These are phyloP conservation scores for Oreochromis spilurus DNA, from an alignment of 2,113 vertebrate species.

Conservation along the genomic window DNA sequence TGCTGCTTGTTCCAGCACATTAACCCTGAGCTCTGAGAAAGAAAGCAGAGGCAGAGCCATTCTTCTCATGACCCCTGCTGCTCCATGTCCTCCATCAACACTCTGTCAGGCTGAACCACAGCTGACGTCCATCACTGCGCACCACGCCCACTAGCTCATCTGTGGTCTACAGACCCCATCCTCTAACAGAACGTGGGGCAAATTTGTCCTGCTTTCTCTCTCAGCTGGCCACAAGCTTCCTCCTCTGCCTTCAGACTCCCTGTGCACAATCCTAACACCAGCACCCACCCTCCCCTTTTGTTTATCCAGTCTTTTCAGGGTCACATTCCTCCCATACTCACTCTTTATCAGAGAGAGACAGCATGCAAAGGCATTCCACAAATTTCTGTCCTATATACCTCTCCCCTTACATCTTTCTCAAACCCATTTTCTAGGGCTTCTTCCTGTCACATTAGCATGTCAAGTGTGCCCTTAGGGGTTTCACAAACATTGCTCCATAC, in stretches of 20 bases:
- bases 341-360: conserved; percentile 59
- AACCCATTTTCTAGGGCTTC: background rate
- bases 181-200: conserved; percentile 4
- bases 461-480: background rate
- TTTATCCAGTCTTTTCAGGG: conserved; percentile 72
- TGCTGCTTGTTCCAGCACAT: conserved; percentile 24
- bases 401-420: background rate
- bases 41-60: background rate
- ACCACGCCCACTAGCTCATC: background rate
- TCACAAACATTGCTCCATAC: background rate
- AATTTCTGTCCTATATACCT: conserved; percentile 23
- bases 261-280: background rate
- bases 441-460: background rate
- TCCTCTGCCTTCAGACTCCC: background rate
- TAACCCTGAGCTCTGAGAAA: conserved; percentile 37
- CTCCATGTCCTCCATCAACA: background rate
- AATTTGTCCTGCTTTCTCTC: conserved; percentile 16
- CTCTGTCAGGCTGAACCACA: conserved; percentile 19
- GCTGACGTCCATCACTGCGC: conserved; percentile 37
- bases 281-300: background rate
- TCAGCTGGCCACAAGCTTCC: conserved; percentile 1
- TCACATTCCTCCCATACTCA: conserved; percentile 70
- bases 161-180: background rate
- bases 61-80: conserved; percentile 57
- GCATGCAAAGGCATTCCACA: conserved; percentile 55